Conservation (phyloP, 2,888 invertebrate species). For the Apoderus coryli region DNA sequence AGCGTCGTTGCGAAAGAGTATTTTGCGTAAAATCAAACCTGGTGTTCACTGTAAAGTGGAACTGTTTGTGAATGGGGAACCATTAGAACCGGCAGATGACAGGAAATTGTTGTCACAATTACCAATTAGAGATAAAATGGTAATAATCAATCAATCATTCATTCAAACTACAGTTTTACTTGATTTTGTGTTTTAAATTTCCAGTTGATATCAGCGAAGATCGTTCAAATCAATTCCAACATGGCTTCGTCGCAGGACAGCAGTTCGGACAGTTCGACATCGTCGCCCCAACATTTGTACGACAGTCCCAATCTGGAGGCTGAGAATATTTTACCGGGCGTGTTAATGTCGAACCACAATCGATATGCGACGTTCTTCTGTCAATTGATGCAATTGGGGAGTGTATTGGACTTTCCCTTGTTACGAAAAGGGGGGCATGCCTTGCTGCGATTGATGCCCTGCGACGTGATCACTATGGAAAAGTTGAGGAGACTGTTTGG, state of each 20-base stretch:
- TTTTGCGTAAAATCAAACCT: slow-evolving; percentile 49
- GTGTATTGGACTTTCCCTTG: slow-evolving; percentile 61
- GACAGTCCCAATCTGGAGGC: slow-evolving; percentile 69
- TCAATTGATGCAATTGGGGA: slow-evolving; percentile 79
- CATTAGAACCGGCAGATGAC: slow-evolving; percentile 76
- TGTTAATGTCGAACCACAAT: slow-evolving; percentile 70
- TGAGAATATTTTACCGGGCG: slow-evolving; percentile 82
- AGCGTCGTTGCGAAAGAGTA: slow-evolving; percentile 65
- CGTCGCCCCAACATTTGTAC: slow-evolving; percentile 77
- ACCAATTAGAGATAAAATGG: slow-evolving; percentile 77
- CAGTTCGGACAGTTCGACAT: slow-evolving; percentile 87
- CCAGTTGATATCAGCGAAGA: slow-evolving; percentile 61
- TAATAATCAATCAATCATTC: slow-evolving; percentile 28
- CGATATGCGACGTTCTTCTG: slow-evolving; percentile 68
- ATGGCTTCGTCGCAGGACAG: slow-evolving; percentile 77
- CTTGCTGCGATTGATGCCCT: slow-evolving; percentile 67
- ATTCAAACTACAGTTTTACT: no score
- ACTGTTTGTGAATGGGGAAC: slow-evolving; percentile 77
- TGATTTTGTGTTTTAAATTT: no score
- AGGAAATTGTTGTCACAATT: slow-evolving; percentile 75
- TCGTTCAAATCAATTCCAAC: slow-evolving; percentile 56
- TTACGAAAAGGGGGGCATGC: slow-evolving; percentile 73
- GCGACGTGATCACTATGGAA: slow-evolving; percentile 39
- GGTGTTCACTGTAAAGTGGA: slow-evolving; percentile 76
- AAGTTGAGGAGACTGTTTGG: slow-evolving; percentile 43